These are phyloP conservation scores for Pavo muticus DNA, from an alignment of 2,113 vertebrate genomes.

Conservation along the genomic window DNA sequence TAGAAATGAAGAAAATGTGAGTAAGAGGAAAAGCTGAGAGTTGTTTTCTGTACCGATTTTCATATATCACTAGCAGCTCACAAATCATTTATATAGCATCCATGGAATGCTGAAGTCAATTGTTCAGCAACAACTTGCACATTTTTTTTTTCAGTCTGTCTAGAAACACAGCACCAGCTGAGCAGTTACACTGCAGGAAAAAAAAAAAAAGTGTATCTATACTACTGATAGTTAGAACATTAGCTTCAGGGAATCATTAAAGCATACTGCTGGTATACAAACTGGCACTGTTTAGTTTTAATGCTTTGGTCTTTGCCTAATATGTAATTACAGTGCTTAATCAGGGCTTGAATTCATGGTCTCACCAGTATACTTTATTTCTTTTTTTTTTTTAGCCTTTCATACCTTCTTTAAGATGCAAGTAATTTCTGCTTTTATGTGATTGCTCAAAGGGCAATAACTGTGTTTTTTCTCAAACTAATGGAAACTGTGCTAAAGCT, in stretches of 20 bases:
- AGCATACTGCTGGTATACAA: not conserved
- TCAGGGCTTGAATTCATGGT: constrained; percentile 31
- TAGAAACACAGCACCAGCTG: not conserved
- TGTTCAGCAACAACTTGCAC: not conserved
- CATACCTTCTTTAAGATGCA: not conserved
- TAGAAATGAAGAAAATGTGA: not conserved
- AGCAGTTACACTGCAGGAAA: not conserved
- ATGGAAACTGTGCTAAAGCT: not conserved
- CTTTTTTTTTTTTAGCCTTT: not conserved
- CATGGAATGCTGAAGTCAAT: not conserved
- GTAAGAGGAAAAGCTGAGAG: not conserved
- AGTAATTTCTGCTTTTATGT: not conserved
- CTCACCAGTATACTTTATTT: not conserved
- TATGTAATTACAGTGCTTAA: constrained; percentile 43
- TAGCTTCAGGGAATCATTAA: constrained; percentile 9
- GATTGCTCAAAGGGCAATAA: not conserved
- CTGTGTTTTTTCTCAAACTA: not conserved
- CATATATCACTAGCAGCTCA: not conserved
- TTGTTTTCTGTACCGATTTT: not conserved
- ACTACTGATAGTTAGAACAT: not conserved
- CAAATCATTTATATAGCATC: not conserved
- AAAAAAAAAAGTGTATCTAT: not conserved
- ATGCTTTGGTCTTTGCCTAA: constrained; percentile 3
- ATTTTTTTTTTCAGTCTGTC: not conserved
- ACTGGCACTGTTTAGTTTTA: not conserved